phyloP scores from a whole-genome alignment of 1,140 invertebrate species.

The Heliconius eleuchia region DNA sequence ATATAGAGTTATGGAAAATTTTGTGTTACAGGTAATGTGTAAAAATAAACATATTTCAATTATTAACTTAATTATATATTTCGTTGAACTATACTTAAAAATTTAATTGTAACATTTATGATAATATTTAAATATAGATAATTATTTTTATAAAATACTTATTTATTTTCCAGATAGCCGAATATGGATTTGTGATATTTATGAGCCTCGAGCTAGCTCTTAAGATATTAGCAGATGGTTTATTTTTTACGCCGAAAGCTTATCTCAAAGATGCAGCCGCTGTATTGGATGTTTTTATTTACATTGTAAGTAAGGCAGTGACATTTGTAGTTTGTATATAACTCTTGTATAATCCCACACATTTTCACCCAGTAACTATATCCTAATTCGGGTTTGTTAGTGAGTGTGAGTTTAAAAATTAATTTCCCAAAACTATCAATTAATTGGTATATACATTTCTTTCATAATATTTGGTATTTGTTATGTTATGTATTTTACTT shows the following conservation, averaged over 20 bases:
- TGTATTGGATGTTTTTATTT: conserved; percentile 98
- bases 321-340: neutral
- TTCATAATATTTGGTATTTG: too few relatives aligned
- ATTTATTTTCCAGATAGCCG: conserved; percentile 89
- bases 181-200: conserved; percentile 98
- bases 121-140: neutral
- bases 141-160: too few relatives aligned
- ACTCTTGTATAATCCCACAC: too few relatives aligned
- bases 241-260: conserved; percentile 99
- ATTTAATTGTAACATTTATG: neutral
- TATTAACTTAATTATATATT: neutral
- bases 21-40: conserved; percentile 82
- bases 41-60: neutral
- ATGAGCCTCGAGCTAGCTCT: conserved; percentile 98
- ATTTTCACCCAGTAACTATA: too few relatives aligned
- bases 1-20: conserved; percentile 93
- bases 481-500: too few relatives aligned
- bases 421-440: too few relatives aligned
- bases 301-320: conserved; percentile 86
- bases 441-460: too few relatives aligned
- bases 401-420: too few relatives aligned
- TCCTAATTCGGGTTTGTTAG: too few relatives aligned
- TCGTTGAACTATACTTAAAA: neutral
- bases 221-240: conserved; percentile 98
- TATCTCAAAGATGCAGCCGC: conserved; percentile 98